Evolutionary conservation across 2,797 vertebrate species (phyloP).

Genomic region (Lithobates pipiens): DNA sequence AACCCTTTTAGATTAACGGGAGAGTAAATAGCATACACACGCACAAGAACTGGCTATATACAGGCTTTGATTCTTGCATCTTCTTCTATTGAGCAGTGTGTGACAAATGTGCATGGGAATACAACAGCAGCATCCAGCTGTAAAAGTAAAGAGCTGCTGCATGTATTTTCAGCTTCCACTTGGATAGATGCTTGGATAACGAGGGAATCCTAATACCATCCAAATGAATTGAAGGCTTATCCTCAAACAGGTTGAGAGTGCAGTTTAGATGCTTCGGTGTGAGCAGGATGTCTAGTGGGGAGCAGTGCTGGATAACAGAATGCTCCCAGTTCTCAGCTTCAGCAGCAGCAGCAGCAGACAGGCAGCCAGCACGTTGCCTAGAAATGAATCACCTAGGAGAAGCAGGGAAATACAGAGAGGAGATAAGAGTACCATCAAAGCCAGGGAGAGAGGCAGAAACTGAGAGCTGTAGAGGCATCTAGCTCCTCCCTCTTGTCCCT

Average conservation of each 20-base stretch:
- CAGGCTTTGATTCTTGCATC: conserved; percentile 30
- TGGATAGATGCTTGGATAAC: conserved; percentile 8
- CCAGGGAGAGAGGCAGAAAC: conserved; percentile 44
- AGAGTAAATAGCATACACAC: not conserved
- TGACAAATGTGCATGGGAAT: conserved; percentile 39
- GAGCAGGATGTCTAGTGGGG: conserved; percentile 41
- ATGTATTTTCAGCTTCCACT: conserved; percentile 19
- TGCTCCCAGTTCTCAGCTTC: conserved; percentile 37
- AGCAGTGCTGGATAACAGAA: conserved; percentile 46
- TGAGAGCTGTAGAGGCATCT: conserved; percentile 48
- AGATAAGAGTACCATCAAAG: conserved; percentile 52
- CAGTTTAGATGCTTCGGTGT: conserved; percentile 36
- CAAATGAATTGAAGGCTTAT: conserved; percentile 33
- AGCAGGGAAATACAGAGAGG: conserved; percentile 49
- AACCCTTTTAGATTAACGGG: conserved; percentile 46
- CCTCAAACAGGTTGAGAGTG: conserved; percentile 50
- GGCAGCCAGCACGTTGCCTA: conserved; percentile 51
- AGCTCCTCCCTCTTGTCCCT: conserved; percentile 50
- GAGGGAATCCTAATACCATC: conserved; percentile 37
- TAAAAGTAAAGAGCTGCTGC: conserved; percentile 35
- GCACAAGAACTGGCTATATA: conserved; percentile 9
- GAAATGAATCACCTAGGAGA: conserved; percentile 55
- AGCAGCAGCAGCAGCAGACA: conserved; percentile 46
- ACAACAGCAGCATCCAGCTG: conserved; percentile 34
- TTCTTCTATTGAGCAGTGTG: conserved; percentile 34